These are phyloP conservation scores for Papilio helenus DNA, from an alignment of 1,140 invertebrate genomes.

Conservation along the genomic window DNA sequence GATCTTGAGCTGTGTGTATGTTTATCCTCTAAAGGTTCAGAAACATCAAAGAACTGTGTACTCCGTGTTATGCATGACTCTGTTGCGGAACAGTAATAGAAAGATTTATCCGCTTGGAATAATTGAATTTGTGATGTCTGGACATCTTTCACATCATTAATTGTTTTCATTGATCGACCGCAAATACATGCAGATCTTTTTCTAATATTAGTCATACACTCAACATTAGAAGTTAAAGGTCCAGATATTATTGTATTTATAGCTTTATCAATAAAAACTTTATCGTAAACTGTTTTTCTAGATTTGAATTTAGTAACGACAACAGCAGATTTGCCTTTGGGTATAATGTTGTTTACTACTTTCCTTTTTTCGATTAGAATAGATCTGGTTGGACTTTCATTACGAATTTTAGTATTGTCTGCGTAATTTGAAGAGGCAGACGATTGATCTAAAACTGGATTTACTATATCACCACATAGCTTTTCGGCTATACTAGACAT, in stretches of 20 bases:
- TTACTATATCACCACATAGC: constrained; percentile 64
- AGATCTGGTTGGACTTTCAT: constrained; percentile 46
- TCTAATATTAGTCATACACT: constrained; percentile 58
- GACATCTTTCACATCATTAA: constrained; percentile 51
- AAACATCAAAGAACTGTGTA: constrained; percentile 55
- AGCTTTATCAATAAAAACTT: constrained; percentile 50
- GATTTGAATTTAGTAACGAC: constrained; percentile 52
- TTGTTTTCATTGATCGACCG: constrained; percentile 49
- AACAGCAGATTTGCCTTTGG: constrained; percentile 43
- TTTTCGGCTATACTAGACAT: constrained; percentile 65
- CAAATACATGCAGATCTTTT: constrained; percentile 53
- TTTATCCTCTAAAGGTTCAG: constrained; percentile 1
- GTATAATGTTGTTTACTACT: constrained; percentile 51
- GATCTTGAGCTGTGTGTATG: neutral
- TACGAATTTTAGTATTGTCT: constrained; percentile 37
- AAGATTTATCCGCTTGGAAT: constrained; percentile 58
- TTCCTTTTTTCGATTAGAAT: constrained; percentile 55
- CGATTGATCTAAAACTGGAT: constrained; percentile 52
- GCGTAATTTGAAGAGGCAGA: constrained; percentile 39
- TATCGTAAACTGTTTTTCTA: constrained; percentile 51
- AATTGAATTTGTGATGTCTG: constrained; percentile 54
- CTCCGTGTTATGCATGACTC: constrained; percentile 45
- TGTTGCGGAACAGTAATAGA: constrained; percentile 54
- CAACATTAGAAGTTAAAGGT: constrained; percentile 54
- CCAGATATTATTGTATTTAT: constrained; percentile 60